phyloP scores from a whole-genome alignment of 23 tunicate species.

The Clavelina lepadiformis region DNA sequence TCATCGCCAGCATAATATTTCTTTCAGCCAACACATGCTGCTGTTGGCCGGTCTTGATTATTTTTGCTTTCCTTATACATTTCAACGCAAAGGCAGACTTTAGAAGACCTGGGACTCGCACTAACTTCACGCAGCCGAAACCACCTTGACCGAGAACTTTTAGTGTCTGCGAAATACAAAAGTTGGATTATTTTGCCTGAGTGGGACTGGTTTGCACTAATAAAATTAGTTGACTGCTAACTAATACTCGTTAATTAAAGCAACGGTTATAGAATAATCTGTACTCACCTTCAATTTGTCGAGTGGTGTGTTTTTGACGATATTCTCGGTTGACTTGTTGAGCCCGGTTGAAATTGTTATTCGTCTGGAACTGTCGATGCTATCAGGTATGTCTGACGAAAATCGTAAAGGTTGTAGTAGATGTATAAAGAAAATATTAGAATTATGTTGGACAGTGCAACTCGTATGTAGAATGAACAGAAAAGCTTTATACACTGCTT shows the following conservation, averaged over 20 bases:
- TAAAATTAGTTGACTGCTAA: background rate
- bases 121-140: slow-evolving; percentile 88
- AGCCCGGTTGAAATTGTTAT: slow-evolving; percentile 12
- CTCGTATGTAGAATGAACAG: too few species aligned
- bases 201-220: background rate
- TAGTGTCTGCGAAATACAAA: slow-evolving; percentile 27
- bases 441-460: too few species aligned
- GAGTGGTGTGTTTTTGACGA: slow-evolving; percentile 14
- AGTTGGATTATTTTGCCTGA: background rate
- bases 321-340: slow-evolving; percentile 15
- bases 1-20: slow-evolving; percentile 51
- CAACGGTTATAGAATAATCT: background rate
- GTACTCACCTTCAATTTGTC: slow-evolving; percentile 27
- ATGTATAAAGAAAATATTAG: too few species aligned
- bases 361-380: too few species aligned
- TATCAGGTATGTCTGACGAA: too few species aligned
- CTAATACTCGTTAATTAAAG: background rate
- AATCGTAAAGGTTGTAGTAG: too few species aligned
- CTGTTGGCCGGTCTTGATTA: slow-evolving; percentile 82
- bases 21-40: slow-evolving; percentile 84
- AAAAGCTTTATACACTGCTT: too few species aligned
- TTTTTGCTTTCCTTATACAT: slow-evolving; percentile 67
- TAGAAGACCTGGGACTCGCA: slow-evolving; percentile 36
- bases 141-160: slow-evolving; percentile 81
- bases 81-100: slow-evolving; percentile 83